Conservation (phyloP, 2,797 vertebrate species). For the Acanthis flammea region DNA sequence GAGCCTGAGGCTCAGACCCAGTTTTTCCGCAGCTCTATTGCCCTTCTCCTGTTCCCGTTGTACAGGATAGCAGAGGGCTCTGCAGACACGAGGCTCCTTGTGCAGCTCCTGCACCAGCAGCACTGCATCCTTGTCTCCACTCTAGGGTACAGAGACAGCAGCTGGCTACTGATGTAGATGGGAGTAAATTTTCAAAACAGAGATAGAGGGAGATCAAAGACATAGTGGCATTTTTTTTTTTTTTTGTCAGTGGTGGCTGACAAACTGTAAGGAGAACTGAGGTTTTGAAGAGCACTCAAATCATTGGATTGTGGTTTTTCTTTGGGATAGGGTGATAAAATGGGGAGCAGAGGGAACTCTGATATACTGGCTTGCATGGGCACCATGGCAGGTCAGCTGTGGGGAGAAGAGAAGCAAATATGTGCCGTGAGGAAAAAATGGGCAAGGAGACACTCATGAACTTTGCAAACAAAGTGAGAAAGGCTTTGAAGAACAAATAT, state of each 20-base stretch:
- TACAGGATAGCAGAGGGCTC: neutral
- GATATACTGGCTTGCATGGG: neutral
- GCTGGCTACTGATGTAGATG: neutral
- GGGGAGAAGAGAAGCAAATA: neutral
- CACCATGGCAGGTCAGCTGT: fast-evolving
- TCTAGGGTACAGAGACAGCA: neutral
- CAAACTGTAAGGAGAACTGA: neutral
- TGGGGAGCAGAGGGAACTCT: neutral
- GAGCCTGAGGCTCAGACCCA: fast-evolving
- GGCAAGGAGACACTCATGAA: neutral
- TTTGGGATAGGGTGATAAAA: neutral
- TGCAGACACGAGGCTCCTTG: fast-evolving
- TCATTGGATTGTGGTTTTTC: neutral
- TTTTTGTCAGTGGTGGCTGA: neutral
- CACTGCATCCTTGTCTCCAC: neutral
- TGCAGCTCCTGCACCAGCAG: neutral
- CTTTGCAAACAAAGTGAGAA: neutral
- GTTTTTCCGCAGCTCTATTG: fast-evolving
- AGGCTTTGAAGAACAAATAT: neutral
- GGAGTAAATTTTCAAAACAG: neutral
- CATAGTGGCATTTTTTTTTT: neutral
- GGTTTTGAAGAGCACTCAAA: neutral
- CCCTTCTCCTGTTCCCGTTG: neutral
- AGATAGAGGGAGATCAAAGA: neutral
- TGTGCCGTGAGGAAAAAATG: neutral